Evolutionary conservation across 1,140 invertebrate genomes (phyloP), one percentile per base, ranked within the genome.

Genomic region (Magallana angulata): DNA sequence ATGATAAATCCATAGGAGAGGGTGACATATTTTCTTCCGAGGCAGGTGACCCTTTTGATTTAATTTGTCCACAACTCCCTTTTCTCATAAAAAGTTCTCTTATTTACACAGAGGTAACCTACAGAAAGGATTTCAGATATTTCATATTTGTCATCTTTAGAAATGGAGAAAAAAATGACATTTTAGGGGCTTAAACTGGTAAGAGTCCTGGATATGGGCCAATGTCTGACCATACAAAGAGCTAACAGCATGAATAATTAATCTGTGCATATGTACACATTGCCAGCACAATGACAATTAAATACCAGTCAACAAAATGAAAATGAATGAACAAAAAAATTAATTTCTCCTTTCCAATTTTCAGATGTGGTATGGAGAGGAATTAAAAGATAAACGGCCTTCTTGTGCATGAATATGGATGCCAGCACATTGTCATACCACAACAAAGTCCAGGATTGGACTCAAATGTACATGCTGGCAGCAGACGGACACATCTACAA

Each of bases 391-490:
- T n/a, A 16, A 36, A 30, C 12, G 16, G 60, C 6, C 68, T 76
- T 18, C 8, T 24, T 76, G 24, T 76, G 68, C 24, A 76, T 76
- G 8, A 76, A 76, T 76, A 91, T 91, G 90, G 87, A 91, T 88
- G 85, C 86, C 57, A 85, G 86, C n/a, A 68, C 88, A 24, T 87
- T 91, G 14, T 76, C 87, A 11, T 89, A 91, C 83, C 91, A 91
- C 85, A 90, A 85, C 6, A 89, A 90, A 84, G 62, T 89, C 12
- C 86, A 88, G 30, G 81, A 89, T 16, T 89, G 85, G 88, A 85
- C 56, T 30, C 87, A 89, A 24, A 82, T 86, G 36, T 85, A 87
- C 59, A 48, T 57, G 9, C 86, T 91, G 0, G 81, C 85, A 18
- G 85, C 90, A 60, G 90, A 91, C 64, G 89, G 89, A 16, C 76